These are phyloP conservation scores for Enteromius argenteus DNA, from an alignment of 2,797 vertebrate genomes.

Conservation along the genomic window DNA sequence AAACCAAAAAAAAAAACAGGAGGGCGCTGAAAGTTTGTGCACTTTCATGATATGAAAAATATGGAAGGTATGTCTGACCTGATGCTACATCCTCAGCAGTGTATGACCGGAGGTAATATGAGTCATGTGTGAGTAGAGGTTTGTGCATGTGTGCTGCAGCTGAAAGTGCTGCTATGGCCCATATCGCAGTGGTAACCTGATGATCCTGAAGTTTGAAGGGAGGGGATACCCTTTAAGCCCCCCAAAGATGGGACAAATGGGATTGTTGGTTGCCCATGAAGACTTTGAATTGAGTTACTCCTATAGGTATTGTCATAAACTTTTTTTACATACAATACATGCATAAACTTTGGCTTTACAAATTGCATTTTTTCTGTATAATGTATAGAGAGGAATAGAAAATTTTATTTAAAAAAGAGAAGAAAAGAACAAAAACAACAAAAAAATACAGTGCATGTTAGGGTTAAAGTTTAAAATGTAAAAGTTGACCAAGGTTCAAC, in stretches of 20 bases:
- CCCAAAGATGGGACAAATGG: conserved; percentile 71
- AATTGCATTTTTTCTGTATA: background rate
- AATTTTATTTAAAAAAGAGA: background rate
- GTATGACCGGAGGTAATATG: conserved; percentile 51
- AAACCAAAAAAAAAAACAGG: background rate
- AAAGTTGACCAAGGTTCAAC: background rate
- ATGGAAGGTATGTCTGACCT: conserved; percentile 45
- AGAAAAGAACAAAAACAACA: background rate
- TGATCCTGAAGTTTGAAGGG: conserved; percentile 65
- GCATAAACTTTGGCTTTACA: background rate
- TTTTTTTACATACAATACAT: conserved; percentile 1
- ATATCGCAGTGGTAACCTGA: conserved; percentile 74
- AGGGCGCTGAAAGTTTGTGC: conserved; percentile 36
- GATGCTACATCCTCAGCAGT: conserved; percentile 41
- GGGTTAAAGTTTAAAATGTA: background rate
- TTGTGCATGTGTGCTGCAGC: conserved; percentile 54
- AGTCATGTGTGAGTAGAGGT: conserved; percentile 51
- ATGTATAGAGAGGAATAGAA: background rate
- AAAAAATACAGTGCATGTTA: background rate
- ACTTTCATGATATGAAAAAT: conserved; percentile 38
- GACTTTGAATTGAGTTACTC: conserved; percentile 52
- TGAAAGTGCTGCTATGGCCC: conserved; percentile 45
- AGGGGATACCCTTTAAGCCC: conserved; percentile 43
- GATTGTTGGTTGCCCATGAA: conserved; percentile 63
- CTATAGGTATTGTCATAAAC: conserved; percentile 31